Conservation (phyloP, 2,113 vertebrate genomes). For the Rhinolophus ferrumequinum region DNA sequence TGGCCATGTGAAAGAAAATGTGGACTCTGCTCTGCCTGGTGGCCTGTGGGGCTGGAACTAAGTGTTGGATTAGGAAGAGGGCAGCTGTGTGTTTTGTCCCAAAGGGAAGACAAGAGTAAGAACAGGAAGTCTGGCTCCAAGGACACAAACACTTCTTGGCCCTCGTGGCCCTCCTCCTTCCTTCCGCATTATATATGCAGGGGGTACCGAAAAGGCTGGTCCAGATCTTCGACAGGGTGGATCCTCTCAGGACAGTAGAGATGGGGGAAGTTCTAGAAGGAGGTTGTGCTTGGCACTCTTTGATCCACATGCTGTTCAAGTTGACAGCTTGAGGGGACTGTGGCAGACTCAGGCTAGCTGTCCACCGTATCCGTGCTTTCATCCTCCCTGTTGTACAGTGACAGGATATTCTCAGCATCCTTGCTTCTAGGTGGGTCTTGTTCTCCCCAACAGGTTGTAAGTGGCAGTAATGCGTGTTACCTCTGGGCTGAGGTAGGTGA, state of each 20-base stretch:
- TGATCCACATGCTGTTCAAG: neutral
- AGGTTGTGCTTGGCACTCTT: neutral
- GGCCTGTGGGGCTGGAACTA: neutral
- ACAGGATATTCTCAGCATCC: neutral
- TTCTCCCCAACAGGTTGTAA: too few relatives aligned
- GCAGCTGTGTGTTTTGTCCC: neutral
- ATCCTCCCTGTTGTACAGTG: too few relatives aligned
- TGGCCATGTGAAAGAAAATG: rapidly evolving
- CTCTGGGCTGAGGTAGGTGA: neutral
- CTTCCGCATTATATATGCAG: neutral
- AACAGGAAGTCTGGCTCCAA: neutral
- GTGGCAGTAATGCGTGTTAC: neutral
- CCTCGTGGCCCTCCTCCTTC: neutral
- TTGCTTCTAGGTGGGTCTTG: too few relatives aligned
- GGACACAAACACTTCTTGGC: too few relatives aligned
- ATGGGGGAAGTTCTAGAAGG: neutral
- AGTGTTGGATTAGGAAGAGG: neutral
- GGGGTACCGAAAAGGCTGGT: neutral
- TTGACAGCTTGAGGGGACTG: neutral
- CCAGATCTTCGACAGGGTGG: too few relatives aligned
- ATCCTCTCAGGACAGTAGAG: neutral
- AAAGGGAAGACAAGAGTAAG: neutral
- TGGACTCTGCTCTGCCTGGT: neutral
- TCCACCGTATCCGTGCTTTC: neutral
- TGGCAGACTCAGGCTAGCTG: neutral